Base-by-base conservation (phyloP, 2,113 vertebrate species). In the Pseudonaja textilis region DNA sequence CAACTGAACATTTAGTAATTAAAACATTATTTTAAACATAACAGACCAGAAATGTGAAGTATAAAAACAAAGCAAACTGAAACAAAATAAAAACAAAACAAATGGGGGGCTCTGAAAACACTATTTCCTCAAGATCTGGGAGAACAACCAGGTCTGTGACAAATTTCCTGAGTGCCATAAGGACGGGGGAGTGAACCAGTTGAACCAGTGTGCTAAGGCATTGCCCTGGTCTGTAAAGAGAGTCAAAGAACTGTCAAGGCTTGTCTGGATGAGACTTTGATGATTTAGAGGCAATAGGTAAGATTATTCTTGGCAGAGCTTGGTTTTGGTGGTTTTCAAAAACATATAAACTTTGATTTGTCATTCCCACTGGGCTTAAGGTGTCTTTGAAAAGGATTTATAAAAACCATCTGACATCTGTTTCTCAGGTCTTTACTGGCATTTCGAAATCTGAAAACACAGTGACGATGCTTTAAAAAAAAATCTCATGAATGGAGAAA, bases 231-330 rank as follows among this genome's bases (percentile, higher is more conserved):
- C 0, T 61, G 45, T 34, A 90, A 42, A 52, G 42, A 29, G 39
- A 88, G 95, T 96, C 91, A 95, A 96, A 95, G 52, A 96, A 94
- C 39, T 96, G 93, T 95, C 92, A 94, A 94, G 96, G 86, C 90
- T 94, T 94, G 91, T 92, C 94, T 96, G 81, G 89, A 95, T 95
- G 55, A 96, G 91, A 34, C 91, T 95, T 94, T 0, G 0, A 95
- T 96, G 95, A 97, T 97, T 97, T 96, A 97, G 92, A 97, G 96
- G 93, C 94, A 93, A 96, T 95, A 96, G 23, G 55, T 96, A 94
- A 96, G 96, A 91, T 95, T 90, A 52, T 52, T 90, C 88, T 81
- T 95, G 86, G 95, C 95, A 95, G 34, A 92, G 56, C 64, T 94
- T 81, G 94, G 95, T 95, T 97, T 95, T 95, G 8, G 26, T 93